These are phyloP conservation scores for Atta cephalotes DNA, from an alignment of 1,140 invertebrate species.

Conservation along the genomic window DNA sequence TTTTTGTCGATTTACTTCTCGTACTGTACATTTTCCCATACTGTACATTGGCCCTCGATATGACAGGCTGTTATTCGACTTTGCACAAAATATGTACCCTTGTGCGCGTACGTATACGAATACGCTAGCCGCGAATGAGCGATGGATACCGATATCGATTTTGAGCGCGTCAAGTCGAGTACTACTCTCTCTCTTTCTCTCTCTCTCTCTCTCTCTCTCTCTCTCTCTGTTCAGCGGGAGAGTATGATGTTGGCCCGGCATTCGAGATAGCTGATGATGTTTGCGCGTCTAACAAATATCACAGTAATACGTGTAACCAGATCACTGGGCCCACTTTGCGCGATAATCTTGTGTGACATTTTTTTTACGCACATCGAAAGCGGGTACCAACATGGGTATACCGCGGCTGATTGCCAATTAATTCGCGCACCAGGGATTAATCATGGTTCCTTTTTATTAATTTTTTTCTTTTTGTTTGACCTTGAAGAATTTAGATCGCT, in stretches of 20 bases:
- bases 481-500: background rate
- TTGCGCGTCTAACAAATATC: constrained; percentile 46
- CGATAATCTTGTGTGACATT: constrained; percentile 26
- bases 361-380: constrained; percentile 19
- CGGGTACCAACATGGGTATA: constrained; percentile 20
- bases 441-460: background rate
- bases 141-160: constrained; percentile 57
- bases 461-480: background rate
- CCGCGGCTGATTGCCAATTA: constrained; percentile 34
- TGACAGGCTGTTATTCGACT: constrained; percentile 50
- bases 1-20: constrained; percentile 44
- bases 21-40: constrained; percentile 35
- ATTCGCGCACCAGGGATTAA: background rate
- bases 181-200: background rate
- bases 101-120: background rate
- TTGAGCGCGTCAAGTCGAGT: constrained; percentile 49
- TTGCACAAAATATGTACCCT: constrained; percentile 27
- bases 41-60: constrained; percentile 4
- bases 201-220: too few relatives aligned
- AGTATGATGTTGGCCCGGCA: background rate
- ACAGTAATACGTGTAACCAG: constrained; percentile 43
- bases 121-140: constrained; percentile 43
- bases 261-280: constrained; percentile 45
- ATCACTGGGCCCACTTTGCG: constrained; percentile 4
- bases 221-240: background rate